Evolutionary conservation across 1,140 invertebrate species (phyloP).

Genomic region (Hestina assimilis): DNA sequence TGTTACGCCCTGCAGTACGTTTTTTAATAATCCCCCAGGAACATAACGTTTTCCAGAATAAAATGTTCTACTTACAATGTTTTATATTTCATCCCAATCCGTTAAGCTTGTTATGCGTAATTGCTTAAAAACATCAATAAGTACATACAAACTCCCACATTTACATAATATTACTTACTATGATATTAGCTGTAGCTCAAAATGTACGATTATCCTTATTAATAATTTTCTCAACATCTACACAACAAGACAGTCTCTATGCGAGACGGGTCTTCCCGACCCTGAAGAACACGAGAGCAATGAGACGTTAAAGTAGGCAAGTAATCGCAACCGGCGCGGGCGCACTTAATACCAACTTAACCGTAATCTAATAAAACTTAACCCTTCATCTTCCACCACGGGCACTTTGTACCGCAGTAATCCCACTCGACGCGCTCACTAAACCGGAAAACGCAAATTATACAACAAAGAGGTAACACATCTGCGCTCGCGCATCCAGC

Average conservation of each 20-base stretch:
- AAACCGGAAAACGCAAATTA: constrained; percentile 75
- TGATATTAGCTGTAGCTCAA: no score
- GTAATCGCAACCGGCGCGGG: constrained; percentile 1
- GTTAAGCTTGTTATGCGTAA: no score
- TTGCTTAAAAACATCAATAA: no score
- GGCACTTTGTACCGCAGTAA: constrained; percentile 38
- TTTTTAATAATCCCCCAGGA: no score
- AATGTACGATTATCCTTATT: neutral
- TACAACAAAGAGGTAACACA: constrained; percentile 74
- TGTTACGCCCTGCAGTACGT: no score
- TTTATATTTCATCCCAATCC: no score
- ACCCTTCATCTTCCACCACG: constrained; percentile 33
- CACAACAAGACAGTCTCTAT: neutral
- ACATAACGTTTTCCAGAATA: no score
- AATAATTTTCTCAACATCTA: neutral
- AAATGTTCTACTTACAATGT: no score
- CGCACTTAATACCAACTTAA: constrained; percentile 35
- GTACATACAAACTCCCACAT: no score
- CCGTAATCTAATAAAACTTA: constrained; percentile 49
- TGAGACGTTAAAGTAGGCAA: constrained; percentile 22
- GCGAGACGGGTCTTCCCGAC: neutral
- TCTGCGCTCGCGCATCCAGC: constrained; percentile 57
- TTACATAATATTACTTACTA: no score
- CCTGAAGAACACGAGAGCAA: neutral
- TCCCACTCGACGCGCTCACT: constrained; percentile 67